Conservation (phyloP, 2,888 invertebrate species). For the Polyommatus iphigenia region DNA sequence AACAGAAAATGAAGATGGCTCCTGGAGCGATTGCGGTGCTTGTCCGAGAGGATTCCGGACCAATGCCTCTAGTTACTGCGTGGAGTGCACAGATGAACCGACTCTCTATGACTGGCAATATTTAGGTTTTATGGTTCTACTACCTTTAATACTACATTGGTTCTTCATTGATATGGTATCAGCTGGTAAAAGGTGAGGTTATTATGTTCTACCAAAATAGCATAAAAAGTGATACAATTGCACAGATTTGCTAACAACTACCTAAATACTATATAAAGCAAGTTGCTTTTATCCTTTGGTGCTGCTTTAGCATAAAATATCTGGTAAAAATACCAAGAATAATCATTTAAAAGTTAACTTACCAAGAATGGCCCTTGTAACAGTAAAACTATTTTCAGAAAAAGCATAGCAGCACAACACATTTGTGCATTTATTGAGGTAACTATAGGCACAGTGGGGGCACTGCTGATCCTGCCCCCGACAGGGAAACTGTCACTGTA, state of each 20-base stretch:
- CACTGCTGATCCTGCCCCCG: slow-evolving; percentile 91
- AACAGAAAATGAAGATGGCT: slow-evolving; percentile 81
- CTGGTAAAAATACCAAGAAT: background rate
- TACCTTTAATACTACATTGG: slow-evolving; percentile 94
- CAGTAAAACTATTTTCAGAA: slow-evolving; percentile 74
- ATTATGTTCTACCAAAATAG: background rate
- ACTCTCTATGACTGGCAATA: slow-evolving; percentile 95
- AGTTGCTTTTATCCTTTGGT: background rate
- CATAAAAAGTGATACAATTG: background rate
- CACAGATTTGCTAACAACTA: background rate
- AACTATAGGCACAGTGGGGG: slow-evolving; percentile 85
- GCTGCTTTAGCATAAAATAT: background rate
- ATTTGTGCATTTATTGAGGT: slow-evolving; percentile 92
- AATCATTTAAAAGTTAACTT: background rate
- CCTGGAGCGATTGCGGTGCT: slow-evolving; percentile 90
- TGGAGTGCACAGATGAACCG: slow-evolving; percentile 86
- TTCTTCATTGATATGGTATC: slow-evolving; percentile 94
- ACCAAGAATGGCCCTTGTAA: background rate
- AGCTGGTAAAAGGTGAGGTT: slow-evolving; percentile 83
- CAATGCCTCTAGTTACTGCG: slow-evolving; percentile 86
- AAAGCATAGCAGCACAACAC: slow-evolving; percentile 88
- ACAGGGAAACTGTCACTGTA: slow-evolving; percentile 86
- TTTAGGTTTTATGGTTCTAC: slow-evolving; percentile 94
- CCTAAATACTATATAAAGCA: background rate
- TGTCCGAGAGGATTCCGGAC: slow-evolving; percentile 91